Conservation (phyloP, 2,888 invertebrate species). For the Heliconius hortense region DNA sequence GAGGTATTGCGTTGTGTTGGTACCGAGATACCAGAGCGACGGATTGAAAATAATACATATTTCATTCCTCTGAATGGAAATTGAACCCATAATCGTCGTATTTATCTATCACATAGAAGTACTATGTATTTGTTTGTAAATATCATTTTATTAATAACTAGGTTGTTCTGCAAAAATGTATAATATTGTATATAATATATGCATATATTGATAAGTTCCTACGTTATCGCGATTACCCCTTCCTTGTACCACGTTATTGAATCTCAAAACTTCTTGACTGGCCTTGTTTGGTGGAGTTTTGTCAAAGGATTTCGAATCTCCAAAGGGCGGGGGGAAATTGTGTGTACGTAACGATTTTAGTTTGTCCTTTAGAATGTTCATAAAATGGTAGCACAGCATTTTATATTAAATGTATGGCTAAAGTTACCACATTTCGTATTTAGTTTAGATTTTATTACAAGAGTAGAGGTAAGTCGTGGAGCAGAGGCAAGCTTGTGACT, state of each 20-base stretch:
- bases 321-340: constrained; percentile 37
- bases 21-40: too few relatives aligned
- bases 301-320: constrained; percentile 56
- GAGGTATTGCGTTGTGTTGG: too few relatives aligned
- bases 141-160: too few relatives aligned
- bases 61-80: too few relatives aligned
- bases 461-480: too few relatives aligned
- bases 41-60: too few relatives aligned
- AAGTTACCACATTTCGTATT: neutral
- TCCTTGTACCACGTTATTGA: constrained; percentile 46
- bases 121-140: too few relatives aligned
- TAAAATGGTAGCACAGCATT: neutral
- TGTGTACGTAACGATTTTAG: constrained; percentile 37
- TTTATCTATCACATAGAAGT: too few relatives aligned
- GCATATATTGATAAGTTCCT: constrained; percentile 4
- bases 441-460: neutral
- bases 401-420: neutral
- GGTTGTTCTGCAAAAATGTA: neutral
- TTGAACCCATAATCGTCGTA: too few relatives aligned
- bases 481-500: too few relatives aligned
- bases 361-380: constrained; percentile 27
- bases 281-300: constrained; percentile 52
- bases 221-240: constrained; percentile 30
- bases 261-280: constrained; percentile 54
- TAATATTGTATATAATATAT: neutral